Percentiles rank a stretch among this genome's conserved stretches.
Conservation (phyloP, 92 coral and sea anemone genomes). For the Palythoa grandis region DNA sequence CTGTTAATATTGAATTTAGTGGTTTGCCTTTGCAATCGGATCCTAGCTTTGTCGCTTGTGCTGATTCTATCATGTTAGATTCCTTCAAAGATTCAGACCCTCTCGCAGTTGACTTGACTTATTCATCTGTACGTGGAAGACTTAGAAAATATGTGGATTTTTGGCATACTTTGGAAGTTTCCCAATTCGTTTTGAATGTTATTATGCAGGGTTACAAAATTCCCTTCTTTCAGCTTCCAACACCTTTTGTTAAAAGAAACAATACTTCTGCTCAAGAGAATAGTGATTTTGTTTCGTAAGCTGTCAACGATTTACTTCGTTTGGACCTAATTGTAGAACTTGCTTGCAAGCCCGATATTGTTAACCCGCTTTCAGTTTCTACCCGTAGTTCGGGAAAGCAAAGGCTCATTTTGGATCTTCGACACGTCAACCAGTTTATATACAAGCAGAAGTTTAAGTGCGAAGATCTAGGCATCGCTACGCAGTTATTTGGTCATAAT, state of each 20-base stretch:
- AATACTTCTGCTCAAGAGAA: conserved; percentile 41
- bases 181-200: conserved; percentile 47
- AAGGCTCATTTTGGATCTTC: conserved; percentile 43
- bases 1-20: neutral
- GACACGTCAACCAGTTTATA: conserved; percentile 44
- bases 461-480: conserved; percentile 50
- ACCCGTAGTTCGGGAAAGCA: conserved; percentile 14
- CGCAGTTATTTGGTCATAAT: conserved; percentile 16
- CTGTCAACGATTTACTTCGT: conserved; percentile 34
- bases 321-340: conserved; percentile 33
- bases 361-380: conserved; percentile 43
- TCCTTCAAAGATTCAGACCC: no score
- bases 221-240: conserved; percentile 51
- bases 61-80: no score
- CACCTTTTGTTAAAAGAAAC: conserved; percentile 45
- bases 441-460: conserved; percentile 46
- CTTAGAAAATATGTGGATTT: conserved; percentile 39
- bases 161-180: conserved; percentile 47
- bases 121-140: conserved; percentile 40
- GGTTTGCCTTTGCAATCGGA: conserved; percentile 13
- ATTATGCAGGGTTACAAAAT: conserved; percentile 50
- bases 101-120: conserved; percentile 13
- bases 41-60: no score
- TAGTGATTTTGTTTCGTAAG: conserved; percentile 39
- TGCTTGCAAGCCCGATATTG: conserved; percentile 32